Percentiles rank a stretch among this genome's conserved stretches.
Conservation (phyloP, 1,140 invertebrate species). For the Bathynomus jamesi region DNA sequence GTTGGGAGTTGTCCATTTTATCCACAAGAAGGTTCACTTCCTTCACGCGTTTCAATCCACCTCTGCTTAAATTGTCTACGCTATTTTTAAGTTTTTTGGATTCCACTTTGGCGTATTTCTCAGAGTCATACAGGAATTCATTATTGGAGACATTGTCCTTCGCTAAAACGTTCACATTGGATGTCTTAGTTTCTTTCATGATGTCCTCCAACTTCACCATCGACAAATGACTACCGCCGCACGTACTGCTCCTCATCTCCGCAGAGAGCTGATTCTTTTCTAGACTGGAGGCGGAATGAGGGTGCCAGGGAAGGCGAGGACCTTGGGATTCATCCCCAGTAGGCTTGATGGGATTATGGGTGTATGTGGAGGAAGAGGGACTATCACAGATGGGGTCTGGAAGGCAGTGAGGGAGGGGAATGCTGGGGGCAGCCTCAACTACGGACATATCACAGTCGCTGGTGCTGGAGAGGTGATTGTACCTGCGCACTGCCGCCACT, state of each 20-base stretch:
- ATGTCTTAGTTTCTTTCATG: constrained; percentile 56
- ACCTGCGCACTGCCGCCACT: not conserved
- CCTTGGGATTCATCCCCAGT: not conserved
- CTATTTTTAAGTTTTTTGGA: constrained; percentile 29
- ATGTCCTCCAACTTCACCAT: constrained; percentile 49
- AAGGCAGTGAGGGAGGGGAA: not conserved
- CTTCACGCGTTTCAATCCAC: constrained; percentile 27
- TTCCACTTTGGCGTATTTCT: constrained; percentile 53
- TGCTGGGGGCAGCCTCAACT: constrained; percentile 16
- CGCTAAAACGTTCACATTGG: constrained; percentile 56
- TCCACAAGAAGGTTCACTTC: constrained; percentile 27
- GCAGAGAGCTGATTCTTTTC: constrained; percentile 19
- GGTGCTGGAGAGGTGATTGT: not conserved
- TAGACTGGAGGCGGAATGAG: not conserved
- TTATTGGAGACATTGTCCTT: constrained; percentile 48
- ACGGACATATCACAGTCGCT: constrained; percentile 25
- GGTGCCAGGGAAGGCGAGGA: not conserved
- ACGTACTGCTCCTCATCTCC: not conserved
- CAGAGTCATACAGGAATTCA: constrained; percentile 54
- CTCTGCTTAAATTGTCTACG: constrained; percentile 28
- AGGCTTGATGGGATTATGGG: too few species aligned
- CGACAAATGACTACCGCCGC: not conserved
- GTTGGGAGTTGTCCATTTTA: constrained; percentile 6
- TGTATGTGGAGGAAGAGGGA: not conserved
- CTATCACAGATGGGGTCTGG: constrained; percentile 19